A percentile compares a stretch with the other conserved stretches of the same genome.
These are phyloP conservation scores for Ammospiza caudacuta DNA, from an alignment of 2,113 vertebrate genomes.

Conservation along the genomic window DNA sequence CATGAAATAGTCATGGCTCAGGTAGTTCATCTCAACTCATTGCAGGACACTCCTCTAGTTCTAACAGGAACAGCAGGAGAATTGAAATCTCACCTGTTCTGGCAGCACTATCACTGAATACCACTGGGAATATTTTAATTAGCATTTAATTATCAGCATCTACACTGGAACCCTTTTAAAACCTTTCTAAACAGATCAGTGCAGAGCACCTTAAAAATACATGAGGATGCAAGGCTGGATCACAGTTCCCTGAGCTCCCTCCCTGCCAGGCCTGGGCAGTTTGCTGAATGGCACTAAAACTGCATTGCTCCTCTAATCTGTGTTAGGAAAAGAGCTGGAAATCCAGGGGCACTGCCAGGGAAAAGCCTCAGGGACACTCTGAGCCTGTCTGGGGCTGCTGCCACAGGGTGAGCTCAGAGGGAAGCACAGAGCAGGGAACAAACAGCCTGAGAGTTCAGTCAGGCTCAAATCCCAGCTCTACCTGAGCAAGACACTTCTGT, in stretches of 20 bases:
- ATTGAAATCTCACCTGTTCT: constrained; percentile 14
- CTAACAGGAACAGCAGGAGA: background rate
- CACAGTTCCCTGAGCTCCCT: background rate
- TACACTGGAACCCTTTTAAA: background rate
- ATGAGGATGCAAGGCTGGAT: background rate
- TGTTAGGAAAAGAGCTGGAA: background rate
- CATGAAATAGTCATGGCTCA: background rate
- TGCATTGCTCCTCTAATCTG: background rate
- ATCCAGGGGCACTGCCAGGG: background rate
- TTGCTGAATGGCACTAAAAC: background rate
- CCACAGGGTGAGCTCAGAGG: background rate
- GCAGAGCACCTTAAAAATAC: background rate
- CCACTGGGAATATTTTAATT: background rate
- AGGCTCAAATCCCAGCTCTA: background rate
- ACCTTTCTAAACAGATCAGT: background rate
- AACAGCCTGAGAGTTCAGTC: background rate
- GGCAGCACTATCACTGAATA: background rate
- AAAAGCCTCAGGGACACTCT: background rate
- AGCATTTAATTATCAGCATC: constrained; percentile 13
- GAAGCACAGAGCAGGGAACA: background rate
- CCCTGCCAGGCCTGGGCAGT: background rate
- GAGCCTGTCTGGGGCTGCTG: background rate
- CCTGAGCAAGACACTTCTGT: background rate
- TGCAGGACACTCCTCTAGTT: background rate
- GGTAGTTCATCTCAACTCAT: background rate